Percentiles rank a stretch among this genome's conserved stretches.
phyloP scores from a whole-genome alignment of 2,113 vertebrate species.

The Syrmaticus mikado region DNA sequence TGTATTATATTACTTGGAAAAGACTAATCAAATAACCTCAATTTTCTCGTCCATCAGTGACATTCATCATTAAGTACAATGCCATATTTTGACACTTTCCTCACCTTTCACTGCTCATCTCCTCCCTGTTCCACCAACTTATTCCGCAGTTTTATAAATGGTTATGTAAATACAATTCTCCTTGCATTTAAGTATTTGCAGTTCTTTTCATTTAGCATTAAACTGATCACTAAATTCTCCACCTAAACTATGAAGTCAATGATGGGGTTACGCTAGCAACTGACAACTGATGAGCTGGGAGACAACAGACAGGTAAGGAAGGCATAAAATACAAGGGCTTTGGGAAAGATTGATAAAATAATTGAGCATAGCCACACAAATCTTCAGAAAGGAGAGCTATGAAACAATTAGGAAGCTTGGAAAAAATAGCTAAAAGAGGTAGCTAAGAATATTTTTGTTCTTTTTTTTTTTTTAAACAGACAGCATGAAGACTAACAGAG shows the following conservation, averaged over 20 bases:
- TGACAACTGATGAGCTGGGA: not conserved
- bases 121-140: not conserved
- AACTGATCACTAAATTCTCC: not conserved
- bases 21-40: not conserved
- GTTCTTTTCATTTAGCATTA: not conserved
- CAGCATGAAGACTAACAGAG: rapidly evolving
- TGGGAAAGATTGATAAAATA: not conserved
- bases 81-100: not conserved
- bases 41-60: slow-evolving; percentile 17
- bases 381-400: not conserved
- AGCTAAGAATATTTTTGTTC: not conserved
- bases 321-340: not conserved
- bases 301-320: not conserved
- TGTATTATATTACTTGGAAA: not conserved
- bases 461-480: not conserved
- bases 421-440: not conserved
- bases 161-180: not conserved
- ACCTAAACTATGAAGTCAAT: not conserved
- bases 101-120: not conserved
- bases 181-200: not conserved
- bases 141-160: not conserved
- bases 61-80: not conserved
- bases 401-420: not conserved
- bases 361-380: not conserved
- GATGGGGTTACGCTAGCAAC: not conserved